A percentile compares a stretch with the other conserved stretches of the same genome.
These are phyloP conservation scores for Dipodomys spectabilis DNA, from an alignment of 2,113 vertebrate genomes.

Conservation along the genomic window DNA sequence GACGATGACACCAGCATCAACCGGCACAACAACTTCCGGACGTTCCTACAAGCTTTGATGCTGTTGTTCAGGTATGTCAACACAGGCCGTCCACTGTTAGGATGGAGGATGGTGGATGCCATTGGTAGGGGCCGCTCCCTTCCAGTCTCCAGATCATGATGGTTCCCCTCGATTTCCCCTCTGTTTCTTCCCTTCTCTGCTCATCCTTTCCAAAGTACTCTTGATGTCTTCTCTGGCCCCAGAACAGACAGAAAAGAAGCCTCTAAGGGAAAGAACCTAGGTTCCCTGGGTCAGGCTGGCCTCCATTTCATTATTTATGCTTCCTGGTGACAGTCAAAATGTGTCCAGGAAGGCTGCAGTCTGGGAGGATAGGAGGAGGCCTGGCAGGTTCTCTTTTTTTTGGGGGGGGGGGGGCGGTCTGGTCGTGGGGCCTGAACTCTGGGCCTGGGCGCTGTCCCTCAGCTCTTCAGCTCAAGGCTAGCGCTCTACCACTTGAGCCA, in stretches of 20 bases:
- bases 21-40: constrained; percentile 97
- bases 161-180: neutral
- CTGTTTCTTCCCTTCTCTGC: neutral
- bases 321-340: neutral
- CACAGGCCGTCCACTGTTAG: neutral
- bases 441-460: no score
- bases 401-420: no score
- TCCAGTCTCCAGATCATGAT: fast-evolving
- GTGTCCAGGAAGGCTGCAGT: neutral
- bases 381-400: neutral
- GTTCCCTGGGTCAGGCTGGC: neutral
- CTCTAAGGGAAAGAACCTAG: neutral
- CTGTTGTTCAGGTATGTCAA: constrained; percentile 93
- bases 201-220: neutral
- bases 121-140: neutral
- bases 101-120: neutral
- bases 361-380: neutral
- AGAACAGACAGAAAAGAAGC: neutral
- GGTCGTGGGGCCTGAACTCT: no score
- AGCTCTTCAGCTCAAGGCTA: no score
- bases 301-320: no score
- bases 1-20: constrained; percentile 95
- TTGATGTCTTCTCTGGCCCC: neutral
- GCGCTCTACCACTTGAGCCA: no score
- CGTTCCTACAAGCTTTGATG: constrained; percentile 97